A percentile compares a stretch with the other conserved stretches of the same genome.
phyloP scores from a whole-genome alignment of 2,113 vertebrate genomes.

The Rhinopomastus cyanomelas region DNA sequence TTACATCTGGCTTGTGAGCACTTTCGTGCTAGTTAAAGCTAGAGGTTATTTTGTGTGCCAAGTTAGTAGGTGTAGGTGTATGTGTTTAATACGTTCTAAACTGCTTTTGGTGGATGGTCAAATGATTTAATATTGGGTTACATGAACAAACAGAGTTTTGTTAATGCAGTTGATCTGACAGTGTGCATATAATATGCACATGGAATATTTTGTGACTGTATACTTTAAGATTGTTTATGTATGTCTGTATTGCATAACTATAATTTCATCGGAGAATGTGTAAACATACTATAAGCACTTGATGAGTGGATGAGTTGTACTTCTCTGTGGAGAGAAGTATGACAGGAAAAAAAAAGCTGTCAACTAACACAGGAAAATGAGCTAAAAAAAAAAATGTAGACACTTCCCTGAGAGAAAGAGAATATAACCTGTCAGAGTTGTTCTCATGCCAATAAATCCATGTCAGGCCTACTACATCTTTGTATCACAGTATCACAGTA shows the following conservation, averaged over 20 bases:
- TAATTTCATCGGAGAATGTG: background rate
- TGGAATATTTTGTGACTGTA: background rate
- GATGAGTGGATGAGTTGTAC: background rate
- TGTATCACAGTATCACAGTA: too few relatives aligned
- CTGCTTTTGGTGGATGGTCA: conserved; percentile 26
- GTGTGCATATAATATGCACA: background rate
- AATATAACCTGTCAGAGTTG: background rate
- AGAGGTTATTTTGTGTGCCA: conserved; percentile 52
- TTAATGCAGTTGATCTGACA: conserved; percentile 38
- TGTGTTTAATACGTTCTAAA: conserved; percentile 50
- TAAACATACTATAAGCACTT: background rate
- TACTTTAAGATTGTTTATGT: background rate
- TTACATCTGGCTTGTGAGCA: background rate
- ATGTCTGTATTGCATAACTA: background rate
- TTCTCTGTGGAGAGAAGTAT: background rate
- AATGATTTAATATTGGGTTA: conserved; percentile 55
- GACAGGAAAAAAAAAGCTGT: background rate
- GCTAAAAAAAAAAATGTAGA: background rate
- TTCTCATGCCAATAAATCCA: background rate
- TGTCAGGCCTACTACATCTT: background rate
- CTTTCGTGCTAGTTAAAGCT: conserved; percentile 31
- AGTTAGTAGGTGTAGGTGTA: conserved; percentile 42
- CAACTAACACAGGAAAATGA: background rate
- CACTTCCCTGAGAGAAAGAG: background rate
- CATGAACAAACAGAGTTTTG: background rate